Evolutionary conservation across 1,140 invertebrate genomes (phyloP), one percentile per base, ranked within the genome.

Genomic region (Drosophila rufa): DNA sequence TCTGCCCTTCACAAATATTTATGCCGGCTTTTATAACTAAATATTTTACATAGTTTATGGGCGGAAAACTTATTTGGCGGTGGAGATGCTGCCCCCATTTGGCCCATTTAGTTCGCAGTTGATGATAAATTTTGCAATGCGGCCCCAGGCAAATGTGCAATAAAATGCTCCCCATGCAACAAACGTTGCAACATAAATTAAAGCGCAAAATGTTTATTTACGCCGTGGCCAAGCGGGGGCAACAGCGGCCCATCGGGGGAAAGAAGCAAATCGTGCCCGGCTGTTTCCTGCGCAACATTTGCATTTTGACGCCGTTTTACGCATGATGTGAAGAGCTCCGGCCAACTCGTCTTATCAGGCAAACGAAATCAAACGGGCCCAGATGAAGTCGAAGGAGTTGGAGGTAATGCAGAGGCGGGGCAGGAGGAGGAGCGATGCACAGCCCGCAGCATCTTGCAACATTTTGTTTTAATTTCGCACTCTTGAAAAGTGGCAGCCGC

Each of bases 401-500:
- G 17, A 27, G 36, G 53, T 3, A 12, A n/a, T 7, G 55, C 36
- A 5, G 58, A 27, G 25, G 57, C 5, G 33, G 30, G 30, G 62
- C 19, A 36, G 15, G 42, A 27, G 55, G 56, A 27, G 42, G 45
- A 45, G 36, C 53, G 79, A 46, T 59, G 57, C 75, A 55, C 22
- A 64, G 83, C 85, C 85, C 68, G 66, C 85, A 89, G 85, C 84
- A 90, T 90, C 84, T 89, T 84, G 81, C 85, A 89, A 84, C 81
- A 89, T 89, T 89, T 90, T 89, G 85, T 89, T 90, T 87, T 90
- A 89, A 89, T 89, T 90, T 89, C 85, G 85, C 84, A 89, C 84
- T 89, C 69, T 90, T 79, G 57, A 78, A 89, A 80, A 84, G 84
- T 89, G 84, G 84, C 84, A 90, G 84, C 77, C 77, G 77, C 78